Conservation (phyloP, 2,888 invertebrate genomes). For the Polylopha cassiicola region DNA sequence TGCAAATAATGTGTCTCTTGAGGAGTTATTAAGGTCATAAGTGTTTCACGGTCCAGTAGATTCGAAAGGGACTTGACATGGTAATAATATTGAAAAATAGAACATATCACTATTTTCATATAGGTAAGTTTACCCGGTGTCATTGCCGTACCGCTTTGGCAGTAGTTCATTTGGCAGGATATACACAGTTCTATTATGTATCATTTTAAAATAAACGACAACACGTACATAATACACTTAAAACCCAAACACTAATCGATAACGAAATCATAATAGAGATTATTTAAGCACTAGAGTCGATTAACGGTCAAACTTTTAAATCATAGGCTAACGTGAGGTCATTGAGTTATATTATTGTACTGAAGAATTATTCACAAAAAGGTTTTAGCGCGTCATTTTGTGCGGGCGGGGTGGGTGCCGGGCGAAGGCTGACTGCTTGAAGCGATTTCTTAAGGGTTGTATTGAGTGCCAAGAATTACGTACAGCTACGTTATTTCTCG, state of each 20-base stretch:
- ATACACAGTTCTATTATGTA: conserved; percentile 69
- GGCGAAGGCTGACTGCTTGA: conserved; percentile 54
- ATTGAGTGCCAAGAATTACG: conserved; percentile 58
- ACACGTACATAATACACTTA: conserved; percentile 19
- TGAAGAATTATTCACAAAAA: conserved; percentile 7
- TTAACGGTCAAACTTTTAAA: conserved; percentile 15
- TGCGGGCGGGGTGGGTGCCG: conserved; percentile 51
- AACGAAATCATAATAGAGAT: neutral
- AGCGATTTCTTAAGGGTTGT: conserved; percentile 60
- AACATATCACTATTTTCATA: conserved; percentile 5
- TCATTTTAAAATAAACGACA: conserved; percentile 40
- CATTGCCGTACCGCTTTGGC: conserved; percentile 65
- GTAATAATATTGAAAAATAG: conserved; percentile 1
- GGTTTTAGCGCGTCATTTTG: conserved; percentile 27
- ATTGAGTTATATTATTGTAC: conserved; percentile 17
- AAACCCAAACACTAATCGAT: no score
- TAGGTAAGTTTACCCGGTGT: conserved; percentile 51
- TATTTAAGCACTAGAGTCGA: conserved; percentile 4
- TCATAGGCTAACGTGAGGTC: neutral
- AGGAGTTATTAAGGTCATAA: conserved; percentile 15
- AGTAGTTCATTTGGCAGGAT: conserved; percentile 70
- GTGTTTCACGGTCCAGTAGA: neutral
- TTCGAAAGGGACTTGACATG: neutral
- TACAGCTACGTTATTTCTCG: conserved; percentile 21
- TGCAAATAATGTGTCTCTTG: conserved; percentile 14